Evolutionary conservation across 2,113 vertebrate genomes (phyloP), one percentile per base, ranked within the genome.

Genomic region (Eonycteris spelaea): DNA sequence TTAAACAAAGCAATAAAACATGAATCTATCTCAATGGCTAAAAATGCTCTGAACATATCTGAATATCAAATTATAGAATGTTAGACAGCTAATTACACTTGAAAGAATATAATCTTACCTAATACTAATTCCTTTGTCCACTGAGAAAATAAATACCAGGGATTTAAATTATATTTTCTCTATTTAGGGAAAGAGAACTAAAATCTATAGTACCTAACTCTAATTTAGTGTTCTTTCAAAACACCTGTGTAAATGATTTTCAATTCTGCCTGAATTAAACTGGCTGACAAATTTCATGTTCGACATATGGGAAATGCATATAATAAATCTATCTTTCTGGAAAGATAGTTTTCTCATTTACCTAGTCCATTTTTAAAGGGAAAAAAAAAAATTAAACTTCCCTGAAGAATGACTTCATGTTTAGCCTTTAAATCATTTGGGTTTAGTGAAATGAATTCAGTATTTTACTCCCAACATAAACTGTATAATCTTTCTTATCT

Each of bases 391-490:
- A 59, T 4, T 19, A 84, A 22, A 33, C n/a, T 53, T 59, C 9
- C 6, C 6, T 94, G 43, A 95, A 89, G 16, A 94, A 61, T 6
- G 13, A 59, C 13, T 95, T 19, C 8, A 22, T 40, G 94, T 92
- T 26, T 26, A 55, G 43, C 19, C 5, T 1, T 2, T 84, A 96
- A 48, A 91, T 97, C 43, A 94, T 87, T 24, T 91, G 9, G 18
- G 0, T 68, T 92, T 91, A 94, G 30, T 63, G 77, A 82, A 16
- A 95, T 38, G 4, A 8, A 97, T 22, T 78, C 3, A 92, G n/a
- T 88, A 57, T 74, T 95, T 87, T 87, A 74, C 0, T 30, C 65
- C 40, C 35, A 94, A 95, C 35, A 97, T 73, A 95, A 96, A 95
- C n/a, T 89, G 14, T 6, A 91, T 95, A 93, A 35, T 96, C 70